phyloP scores from a whole-genome alignment of 1,140 invertebrate genomes.

The Formica selysi region DNA sequence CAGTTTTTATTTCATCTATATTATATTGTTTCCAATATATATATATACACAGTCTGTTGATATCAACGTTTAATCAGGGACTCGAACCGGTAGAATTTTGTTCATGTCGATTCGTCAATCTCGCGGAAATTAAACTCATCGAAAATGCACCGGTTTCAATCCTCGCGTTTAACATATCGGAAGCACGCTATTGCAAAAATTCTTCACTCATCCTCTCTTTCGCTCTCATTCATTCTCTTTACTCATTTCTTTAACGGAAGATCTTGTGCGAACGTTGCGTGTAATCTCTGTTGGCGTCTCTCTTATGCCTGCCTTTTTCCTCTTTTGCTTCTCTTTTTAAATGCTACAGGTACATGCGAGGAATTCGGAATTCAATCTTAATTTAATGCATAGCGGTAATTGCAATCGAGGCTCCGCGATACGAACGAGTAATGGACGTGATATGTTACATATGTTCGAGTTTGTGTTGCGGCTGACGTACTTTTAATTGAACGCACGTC shows the following conservation, averaged over 20 bases:
- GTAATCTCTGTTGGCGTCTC: conserved; percentile 58
- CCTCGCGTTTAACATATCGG: conserved; percentile 26
- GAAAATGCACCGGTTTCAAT: conserved; percentile 4
- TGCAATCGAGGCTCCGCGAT: conserved; percentile 65
- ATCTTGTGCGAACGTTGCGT: conserved; percentile 75
- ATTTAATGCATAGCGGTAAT: conserved; percentile 68
- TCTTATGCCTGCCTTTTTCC: conserved; percentile 57
- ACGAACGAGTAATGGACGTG: conserved; percentile 60
- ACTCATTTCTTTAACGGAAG: conserved; percentile 73
- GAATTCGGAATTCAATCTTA: conserved; percentile 69
- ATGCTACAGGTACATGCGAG: conserved; percentile 74
- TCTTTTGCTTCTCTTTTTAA: conserved; percentile 13
- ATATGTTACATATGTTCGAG: conserved; percentile 50
- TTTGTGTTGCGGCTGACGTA: conserved; percentile 30
- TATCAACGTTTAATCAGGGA: conserved; percentile 27
- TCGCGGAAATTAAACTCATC: conserved; percentile 1
- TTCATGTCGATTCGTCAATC: not conserved
- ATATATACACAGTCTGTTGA: not conserved
- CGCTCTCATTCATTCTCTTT: conserved; percentile 39
- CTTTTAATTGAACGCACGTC: conserved; percentile 40
- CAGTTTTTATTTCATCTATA: conserved; percentile 38
- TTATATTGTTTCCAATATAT: conserved; percentile 19
- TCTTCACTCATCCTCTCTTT: conserved; percentile 4
- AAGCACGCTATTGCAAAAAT: conserved; percentile 43
- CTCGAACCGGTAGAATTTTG: conserved; percentile 8